Percentiles rank a stretch among this genome's conserved stretches.
phyloP scores from a whole-genome alignment of 1,140 invertebrate species.

The Calycopis cecrops region DNA sequence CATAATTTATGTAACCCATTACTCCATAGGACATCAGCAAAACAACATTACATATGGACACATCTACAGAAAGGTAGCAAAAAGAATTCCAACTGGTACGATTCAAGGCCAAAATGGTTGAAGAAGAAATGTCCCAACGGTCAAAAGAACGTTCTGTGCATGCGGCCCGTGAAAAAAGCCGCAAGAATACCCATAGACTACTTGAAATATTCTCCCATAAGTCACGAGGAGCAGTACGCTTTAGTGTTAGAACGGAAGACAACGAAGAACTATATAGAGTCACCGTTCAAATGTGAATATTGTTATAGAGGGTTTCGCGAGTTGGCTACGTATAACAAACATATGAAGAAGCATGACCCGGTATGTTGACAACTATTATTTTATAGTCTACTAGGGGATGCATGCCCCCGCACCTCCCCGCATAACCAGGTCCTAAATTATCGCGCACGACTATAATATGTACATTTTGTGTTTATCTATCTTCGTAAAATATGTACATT shows the following conservation, averaged over 20 bases:
- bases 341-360: conserved; percentile 63
- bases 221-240: conserved; percentile 54
- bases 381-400: not conserved
- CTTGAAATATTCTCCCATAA: conserved; percentile 40
- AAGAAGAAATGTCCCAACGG: conserved; percentile 31
- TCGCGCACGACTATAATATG: no score
- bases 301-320: conserved; percentile 58
- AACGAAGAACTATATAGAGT: conserved; percentile 52
- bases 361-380: conserved; percentile 32
- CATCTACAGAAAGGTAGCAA: conserved; percentile 46
- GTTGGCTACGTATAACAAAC: conserved; percentile 44
- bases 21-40: conserved; percentile 38
- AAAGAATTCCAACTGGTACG: conserved; percentile 39
- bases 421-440: no score
- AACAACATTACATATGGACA: conserved; percentile 49
- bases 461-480: no score
- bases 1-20: not conserved
- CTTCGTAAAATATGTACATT: no score
- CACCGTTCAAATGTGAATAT: conserved; percentile 47
- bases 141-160: conserved; percentile 22
- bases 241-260: conserved; percentile 43
- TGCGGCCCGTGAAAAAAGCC: conserved; percentile 31
- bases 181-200: conserved; percentile 50
- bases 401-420: no score
- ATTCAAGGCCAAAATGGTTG: conserved; percentile 35